Percentiles rank a stretch among this genome's conserved stretches.
Conservation (phyloP, 2,888 invertebrate species). For the Cartodere bifasciata region DNA sequence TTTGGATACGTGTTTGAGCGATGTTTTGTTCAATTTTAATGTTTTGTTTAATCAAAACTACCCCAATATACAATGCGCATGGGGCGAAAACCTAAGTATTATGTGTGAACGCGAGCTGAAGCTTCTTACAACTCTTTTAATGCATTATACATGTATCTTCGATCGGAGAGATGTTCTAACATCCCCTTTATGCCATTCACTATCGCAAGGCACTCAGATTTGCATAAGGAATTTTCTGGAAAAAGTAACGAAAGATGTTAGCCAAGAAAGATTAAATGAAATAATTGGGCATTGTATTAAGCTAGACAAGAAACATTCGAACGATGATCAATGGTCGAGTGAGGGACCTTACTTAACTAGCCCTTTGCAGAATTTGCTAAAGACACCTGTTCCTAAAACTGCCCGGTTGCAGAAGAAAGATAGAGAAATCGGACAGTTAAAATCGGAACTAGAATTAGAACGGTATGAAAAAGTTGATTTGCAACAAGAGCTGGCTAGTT, state of each 20-base stretch:
- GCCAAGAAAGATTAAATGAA: conserved; percentile 20
- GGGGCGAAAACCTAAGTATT: conserved; percentile 13
- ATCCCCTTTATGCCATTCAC: conserved; percentile 26
- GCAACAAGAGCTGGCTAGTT: conserved; percentile 44
- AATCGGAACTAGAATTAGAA: conserved; percentile 47
- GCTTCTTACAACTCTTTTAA: conserved; percentile 25
- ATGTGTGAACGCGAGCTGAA: conserved; percentile 19
- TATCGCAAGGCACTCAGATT: conserved; percentile 24
- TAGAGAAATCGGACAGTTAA: conserved; percentile 39
- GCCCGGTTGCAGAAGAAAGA: conserved; percentile 25
- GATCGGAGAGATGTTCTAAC: conserved; percentile 29
- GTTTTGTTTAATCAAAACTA: too few relatives aligned
- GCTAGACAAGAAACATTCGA: conserved; percentile 9
- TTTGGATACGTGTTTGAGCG: background rate
- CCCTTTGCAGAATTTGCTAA: conserved; percentile 28
- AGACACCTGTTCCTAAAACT: conserved; percentile 21
- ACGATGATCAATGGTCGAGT: conserved; percentile 8
- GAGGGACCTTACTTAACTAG: conserved; percentile 16
- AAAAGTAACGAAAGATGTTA: conserved; percentile 19
- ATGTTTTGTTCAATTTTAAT: background rate
- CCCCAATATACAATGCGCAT: background rate
- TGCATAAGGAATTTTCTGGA: conserved; percentile 28
- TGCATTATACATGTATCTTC: conserved; percentile 31
- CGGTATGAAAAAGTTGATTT: conserved; percentile 49
- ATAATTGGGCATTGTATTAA: conserved; percentile 20